Base-by-base conservation (phyloP, 2,888 invertebrate genomes). In the Dryomyza anilis region DNA sequence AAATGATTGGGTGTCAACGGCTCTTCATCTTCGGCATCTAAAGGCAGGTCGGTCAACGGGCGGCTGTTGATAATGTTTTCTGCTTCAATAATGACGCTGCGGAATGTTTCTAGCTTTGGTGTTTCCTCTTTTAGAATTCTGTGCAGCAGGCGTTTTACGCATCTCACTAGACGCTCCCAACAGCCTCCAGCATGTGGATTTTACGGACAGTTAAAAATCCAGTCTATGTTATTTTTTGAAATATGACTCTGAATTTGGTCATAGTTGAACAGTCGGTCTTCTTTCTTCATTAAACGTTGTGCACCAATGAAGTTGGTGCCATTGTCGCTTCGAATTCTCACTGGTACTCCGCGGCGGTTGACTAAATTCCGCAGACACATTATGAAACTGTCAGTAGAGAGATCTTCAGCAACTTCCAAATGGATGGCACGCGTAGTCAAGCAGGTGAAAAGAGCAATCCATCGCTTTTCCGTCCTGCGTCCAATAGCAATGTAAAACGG, bases 171-270 rank as follows among this genome's bases (percentile, higher is more conserved):
- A 14, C 57, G 58, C 48, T 69, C 67, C 69, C 69, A 69, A 16
- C 61, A 58, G 12, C 64, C 68, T 2, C n/a, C n/a, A n/a, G n/a
- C n/a, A n/a, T n/a, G n/a, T n/a, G n/a, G n/a, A n/a, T n/a, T n/a
- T n/a, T n/a, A n/a, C n/a, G 67, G 69, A 25, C 63, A 65, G 23
- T 69, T 73, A 52, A 71, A 71, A 3, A 58, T 1, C 69, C 71
- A 71, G 10, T 69, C 63, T 2, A 69, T 7, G 36, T 63, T 66
- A 16, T 1, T 33, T n/a, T 27, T 19, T 30, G 55, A n/a, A 23
- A 43, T 63, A 16, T 36, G 43, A 16, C 43, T 33, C 16, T 39
- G 39, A 12, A 55, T 55, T 27, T 27, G 5, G 3, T 29, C 21
- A 33, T 30, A 36, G 12, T 55, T 30, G 12, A 55, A 30, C 16